These are phyloP conservation scores for Desoria tigrina DNA, from an alignment of 2,888 invertebrate genomes.

Conservation along the genomic window DNA sequence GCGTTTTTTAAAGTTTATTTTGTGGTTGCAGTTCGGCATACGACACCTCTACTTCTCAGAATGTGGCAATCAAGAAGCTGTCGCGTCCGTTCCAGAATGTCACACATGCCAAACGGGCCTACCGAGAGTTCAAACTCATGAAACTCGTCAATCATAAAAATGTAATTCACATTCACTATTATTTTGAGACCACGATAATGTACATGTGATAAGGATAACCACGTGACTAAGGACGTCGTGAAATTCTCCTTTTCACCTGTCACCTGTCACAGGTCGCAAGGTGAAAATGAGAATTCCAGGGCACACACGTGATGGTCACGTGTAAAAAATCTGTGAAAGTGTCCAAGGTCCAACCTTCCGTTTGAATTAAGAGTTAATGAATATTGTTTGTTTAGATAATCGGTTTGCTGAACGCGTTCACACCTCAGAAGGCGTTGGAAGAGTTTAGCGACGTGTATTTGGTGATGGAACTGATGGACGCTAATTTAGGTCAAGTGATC, in stretches of 20 bases:
- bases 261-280: too few species aligned
- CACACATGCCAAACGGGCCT: constrained; percentile 98
- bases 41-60: constrained; percentile 90
- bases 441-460: constrained; percentile 99
- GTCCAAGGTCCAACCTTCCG: too few species aligned
- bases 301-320: too few species aligned
- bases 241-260: too few species aligned
- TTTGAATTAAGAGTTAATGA: too few species aligned
- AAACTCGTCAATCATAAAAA: constrained; percentile 99
- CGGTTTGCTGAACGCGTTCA: constrained; percentile 97
- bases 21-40: constrained; percentile 82
- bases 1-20: constrained; percentile 4
- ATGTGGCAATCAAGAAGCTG: constrained; percentile 99
- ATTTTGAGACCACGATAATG: background rate
- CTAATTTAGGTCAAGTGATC: constrained; percentile 94
- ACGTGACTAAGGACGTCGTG: too few species aligned
- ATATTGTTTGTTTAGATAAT: constrained; percentile 87
- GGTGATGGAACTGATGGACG: constrained; percentile 99
- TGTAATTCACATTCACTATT: constrained; percentile 69
- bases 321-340: too few species aligned
- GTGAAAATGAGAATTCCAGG: too few species aligned
- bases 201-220: background rate
- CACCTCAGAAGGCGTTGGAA: constrained; percentile 94
- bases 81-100: constrained; percentile 99
- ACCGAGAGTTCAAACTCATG: constrained; percentile 99